Evolutionary conservation across 2,113 vertebrate genomes (phyloP), one percentile per base, ranked within the genome.

Genomic region (Podiceps cristatus): DNA sequence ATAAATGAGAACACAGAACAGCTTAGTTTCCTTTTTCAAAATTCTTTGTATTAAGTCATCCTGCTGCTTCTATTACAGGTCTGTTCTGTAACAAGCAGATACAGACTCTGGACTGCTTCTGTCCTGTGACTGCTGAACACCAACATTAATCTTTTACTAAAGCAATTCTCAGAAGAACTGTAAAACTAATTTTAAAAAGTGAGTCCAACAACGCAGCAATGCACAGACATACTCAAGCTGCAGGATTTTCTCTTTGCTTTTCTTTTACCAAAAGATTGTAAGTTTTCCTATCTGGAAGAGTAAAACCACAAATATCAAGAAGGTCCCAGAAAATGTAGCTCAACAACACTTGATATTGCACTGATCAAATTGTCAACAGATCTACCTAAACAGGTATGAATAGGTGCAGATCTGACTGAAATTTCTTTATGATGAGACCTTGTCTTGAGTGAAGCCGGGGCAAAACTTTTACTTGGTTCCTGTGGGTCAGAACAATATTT

Each of bases 1-100:
- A 92, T 79, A 93, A 93, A 97, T 55, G 90, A 97, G 90, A 94
- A 90, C 55, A 82, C 37, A 93, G 93, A 97, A 92, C 77, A 96
- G 76, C 74, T 93, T 90, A 44, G 78, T 93, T 97, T 98, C 63
- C 72, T 96, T 90, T 87, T 66, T 59, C 60, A 92, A 86, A 86
- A 88, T 77, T 76, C 59, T 96, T 95, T 55, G 72, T 97, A 93
- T 94, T 76, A 83, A 95, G 83, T 88, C 74, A 95, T 91, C 78
- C 62, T 78, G 58, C 92, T 78, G 96, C 92, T 97, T 84, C 90
- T 89, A 84, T 96, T 90, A 93, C 24, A 40, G 76, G 82, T 73
- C 63, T 86, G 95, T 96, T 91, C 93, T 91, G 77, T 94, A 92
- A 90, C 81, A 87, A 96, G 73, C 20, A 80, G 69, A 93, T 88